Evolutionary conservation across 2,888 invertebrate genomes (phyloP).

Genomic region (Osedax frankpressi): DNA sequence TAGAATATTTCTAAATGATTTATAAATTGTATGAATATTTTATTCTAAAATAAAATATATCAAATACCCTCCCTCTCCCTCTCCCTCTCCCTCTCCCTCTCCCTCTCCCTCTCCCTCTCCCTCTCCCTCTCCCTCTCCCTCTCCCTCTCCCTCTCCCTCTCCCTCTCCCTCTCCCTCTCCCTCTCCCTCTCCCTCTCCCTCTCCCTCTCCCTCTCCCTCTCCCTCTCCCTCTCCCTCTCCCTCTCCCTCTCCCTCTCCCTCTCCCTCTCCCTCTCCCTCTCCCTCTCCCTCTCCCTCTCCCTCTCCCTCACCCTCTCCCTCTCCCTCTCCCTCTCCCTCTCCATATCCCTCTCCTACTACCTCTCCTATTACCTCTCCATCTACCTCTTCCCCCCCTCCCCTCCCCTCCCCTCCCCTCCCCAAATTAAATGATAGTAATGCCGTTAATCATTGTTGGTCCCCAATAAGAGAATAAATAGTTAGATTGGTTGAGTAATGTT

Average conservation of each 20-base stretch:
- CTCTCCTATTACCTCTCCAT: background rate
- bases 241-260: conserved; percentile 18
- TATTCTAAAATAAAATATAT: too few relatives aligned
- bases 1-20: too few relatives aligned
- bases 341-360: conserved; percentile 13
- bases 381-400: conserved; percentile 5
- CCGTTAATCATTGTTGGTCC: too few relatives aligned
- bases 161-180: conserved; percentile 15
- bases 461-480: too few relatives aligned
- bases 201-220: conserved; percentile 19
- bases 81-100: conserved; percentile 2
- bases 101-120: conserved; percentile 18
- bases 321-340: background rate
- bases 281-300: conserved; percentile 19
- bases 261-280: conserved; percentile 19
- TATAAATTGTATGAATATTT: too few relatives aligned
- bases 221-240: conserved; percentile 20
- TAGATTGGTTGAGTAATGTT: too few relatives aligned
- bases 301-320: conserved; percentile 17
- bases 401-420: background rate
- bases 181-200: conserved; percentile 17
- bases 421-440: too few relatives aligned
- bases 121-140: conserved; percentile 16
- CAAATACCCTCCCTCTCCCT: too few relatives aligned
- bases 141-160: conserved; percentile 18